Conservation (phyloP, 1,140 invertebrate species). For the Heliothis subflexa region DNA sequence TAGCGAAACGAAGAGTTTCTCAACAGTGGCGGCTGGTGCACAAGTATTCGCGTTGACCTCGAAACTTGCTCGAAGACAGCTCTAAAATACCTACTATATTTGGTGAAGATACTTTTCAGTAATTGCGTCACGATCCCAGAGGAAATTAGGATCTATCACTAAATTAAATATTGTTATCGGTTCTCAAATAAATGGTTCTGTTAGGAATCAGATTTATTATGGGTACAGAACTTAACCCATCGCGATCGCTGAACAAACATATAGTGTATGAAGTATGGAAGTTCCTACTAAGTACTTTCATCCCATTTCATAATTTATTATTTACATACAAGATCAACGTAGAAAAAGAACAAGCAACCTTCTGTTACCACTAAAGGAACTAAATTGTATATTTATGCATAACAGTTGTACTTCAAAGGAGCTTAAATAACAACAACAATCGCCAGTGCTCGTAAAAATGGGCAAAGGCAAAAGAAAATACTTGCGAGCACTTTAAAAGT, state of each 20-base stretch:
- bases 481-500: neutral
- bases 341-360: neutral
- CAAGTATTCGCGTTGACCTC: conserved; percentile 35
- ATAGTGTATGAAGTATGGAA: no score
- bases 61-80: conserved; percentile 34
- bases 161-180: conserved; percentile 3
- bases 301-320: no score
- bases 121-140: conserved; percentile 43
- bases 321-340: no score
- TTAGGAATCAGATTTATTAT: neutral
- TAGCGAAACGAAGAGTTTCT: conserved; percentile 33
- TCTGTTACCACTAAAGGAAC: neutral
- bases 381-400: neutral
- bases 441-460: neutral
- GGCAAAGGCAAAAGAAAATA: conserved; percentile 1
- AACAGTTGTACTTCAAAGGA: neutral
- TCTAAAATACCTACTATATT: conserved; percentile 21
- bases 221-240: neutral
- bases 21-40: conserved; percentile 6
- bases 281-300: neutral
- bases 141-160: conserved; percentile 30
- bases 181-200: conserved; percentile 9
- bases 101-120: conserved; percentile 2
- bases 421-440: neutral
- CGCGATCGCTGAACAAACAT: no score